Evolutionary conservation across 2,888 invertebrate species (phyloP).

Genomic region (Tipula helvola): DNA sequence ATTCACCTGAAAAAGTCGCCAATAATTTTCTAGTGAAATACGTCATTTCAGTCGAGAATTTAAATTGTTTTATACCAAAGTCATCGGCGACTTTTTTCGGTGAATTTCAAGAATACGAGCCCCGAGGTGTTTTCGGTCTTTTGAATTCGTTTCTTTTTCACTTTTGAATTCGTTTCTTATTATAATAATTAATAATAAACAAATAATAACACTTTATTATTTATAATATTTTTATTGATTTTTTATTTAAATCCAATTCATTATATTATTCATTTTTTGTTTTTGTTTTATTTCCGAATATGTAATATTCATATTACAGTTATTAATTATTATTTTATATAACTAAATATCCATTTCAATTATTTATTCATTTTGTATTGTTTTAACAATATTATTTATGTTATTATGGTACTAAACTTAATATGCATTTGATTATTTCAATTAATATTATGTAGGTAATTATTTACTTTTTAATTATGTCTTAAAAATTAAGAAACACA

Average conservation of each 20-base stretch:
- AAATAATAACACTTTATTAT: not conserved
- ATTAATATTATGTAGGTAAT: not conserved
- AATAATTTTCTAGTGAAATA: no score
- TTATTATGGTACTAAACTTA: not conserved
- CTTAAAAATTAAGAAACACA: not conserved
- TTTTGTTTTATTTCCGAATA: not conserved
- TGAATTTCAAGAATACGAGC: no score
- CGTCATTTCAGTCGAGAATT: no score
- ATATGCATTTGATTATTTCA: not conserved
- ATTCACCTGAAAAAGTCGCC: no score
- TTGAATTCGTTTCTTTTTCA: no score
- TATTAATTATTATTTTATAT: not conserved
- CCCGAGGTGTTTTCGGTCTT: no score
- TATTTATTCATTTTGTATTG: not conserved
- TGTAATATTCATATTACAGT: not conserved
- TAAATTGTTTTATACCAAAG: no score
- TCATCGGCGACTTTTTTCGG: no score
- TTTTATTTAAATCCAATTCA: not conserved
- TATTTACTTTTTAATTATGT: not conserved
- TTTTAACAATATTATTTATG: not conserved
- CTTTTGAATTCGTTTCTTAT: no score
- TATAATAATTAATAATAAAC: no score
- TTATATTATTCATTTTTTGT: not conserved
- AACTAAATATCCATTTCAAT: not conserved
- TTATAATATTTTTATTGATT: not conserved